phyloP scores from a whole-genome alignment of 2,888 invertebrate species.

The Myopa testacea region DNA sequence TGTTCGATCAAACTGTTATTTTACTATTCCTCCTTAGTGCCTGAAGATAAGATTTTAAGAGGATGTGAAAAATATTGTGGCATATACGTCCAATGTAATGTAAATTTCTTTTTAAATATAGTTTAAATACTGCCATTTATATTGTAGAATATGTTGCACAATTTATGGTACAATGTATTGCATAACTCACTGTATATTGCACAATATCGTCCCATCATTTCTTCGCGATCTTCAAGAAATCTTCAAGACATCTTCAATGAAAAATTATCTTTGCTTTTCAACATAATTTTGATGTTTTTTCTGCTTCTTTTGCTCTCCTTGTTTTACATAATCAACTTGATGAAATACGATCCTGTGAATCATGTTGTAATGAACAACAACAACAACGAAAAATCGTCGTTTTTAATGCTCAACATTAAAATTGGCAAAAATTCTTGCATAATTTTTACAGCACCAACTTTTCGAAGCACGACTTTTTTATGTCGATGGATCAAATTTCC shows the following conservation, averaged over 20 bases:
- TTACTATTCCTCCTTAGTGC: no score
- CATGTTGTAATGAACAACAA: neutral
- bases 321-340: constrained; percentile 19
- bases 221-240: no score
- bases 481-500: constrained; percentile 31
- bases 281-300: no score
- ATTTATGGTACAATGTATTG: neutral
- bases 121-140: no score
- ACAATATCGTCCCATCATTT: neutral
- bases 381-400: neutral
- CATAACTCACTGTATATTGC: neutral
- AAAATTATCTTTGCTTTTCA: no score
- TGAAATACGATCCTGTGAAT: constrained; percentile 22
- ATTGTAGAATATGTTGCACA: neutral
- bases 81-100: no score
- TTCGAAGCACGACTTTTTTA: constrained; percentile 20
- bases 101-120: no score
- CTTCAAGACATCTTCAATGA: no score
- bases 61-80: neutral
- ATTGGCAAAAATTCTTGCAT: constrained; percentile 32
- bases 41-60: neutral
- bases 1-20: no score
- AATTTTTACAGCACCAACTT: constrained; percentile 27
- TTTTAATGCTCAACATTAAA: neutral
- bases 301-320: neutral